Evolutionary conservation across 2,797 vertebrate species (phyloP), one percentile per base, ranked within the genome.

Genomic region (Morelia viridis): DNA sequence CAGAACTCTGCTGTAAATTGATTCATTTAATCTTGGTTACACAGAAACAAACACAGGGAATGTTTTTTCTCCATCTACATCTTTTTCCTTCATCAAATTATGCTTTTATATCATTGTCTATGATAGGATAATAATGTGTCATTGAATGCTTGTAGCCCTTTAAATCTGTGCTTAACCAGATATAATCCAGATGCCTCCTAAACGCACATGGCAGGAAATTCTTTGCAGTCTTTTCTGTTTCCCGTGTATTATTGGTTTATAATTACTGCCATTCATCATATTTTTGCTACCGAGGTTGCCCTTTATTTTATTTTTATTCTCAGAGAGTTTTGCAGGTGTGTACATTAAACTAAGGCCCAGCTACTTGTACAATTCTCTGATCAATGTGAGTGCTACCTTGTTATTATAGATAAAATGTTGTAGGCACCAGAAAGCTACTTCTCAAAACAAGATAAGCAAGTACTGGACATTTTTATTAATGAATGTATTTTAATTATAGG

Each of bases 191-290:
- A 97, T 97, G 95, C 93, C 95, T 96, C 90, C 96, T 94, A 88
- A 96, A 96, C 93, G 92, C 96, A 96, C 76, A 96, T 94, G 96
- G 95, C 96, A 97, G 96, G 96, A 97, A 97, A 97, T 97, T 97
- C 96, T 96, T 97, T 83, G 95, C 96, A 95, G 96, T 96, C 95
- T 95, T 96, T 96, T 95, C 96, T 96, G 95, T 96, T 97, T 97
- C 96, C 96, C 58, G 1, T 95, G 92, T 96, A 96, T 96, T 97
- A 97, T 97, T 97, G 94, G 94, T 96, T 96, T 97, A 96, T 97
- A 97, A 97, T 97, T 97, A 95, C 96, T 94, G 95, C 93, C 95
- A 97, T 97, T 95, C 95, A 96, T 97, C 96, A 96, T 96, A 93
- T 96, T 92, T 94, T 96, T 95, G 94, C 95, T 96, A 96, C 96